Conservation (phyloP, 2,113 vertebrate genomes). For the Chroicocephalus ridibundus region DNA sequence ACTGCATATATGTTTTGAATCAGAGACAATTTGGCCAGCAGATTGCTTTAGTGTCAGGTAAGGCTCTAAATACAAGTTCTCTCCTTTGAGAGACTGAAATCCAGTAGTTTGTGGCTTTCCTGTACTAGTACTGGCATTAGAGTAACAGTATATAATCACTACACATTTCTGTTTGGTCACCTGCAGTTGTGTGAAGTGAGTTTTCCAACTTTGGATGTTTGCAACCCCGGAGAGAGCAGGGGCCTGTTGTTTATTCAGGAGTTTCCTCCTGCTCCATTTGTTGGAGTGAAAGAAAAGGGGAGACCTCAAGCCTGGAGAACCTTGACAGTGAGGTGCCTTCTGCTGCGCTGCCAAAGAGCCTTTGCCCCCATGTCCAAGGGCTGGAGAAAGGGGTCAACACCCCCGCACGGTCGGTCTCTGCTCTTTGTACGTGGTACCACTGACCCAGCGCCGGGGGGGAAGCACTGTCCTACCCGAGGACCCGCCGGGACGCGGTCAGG, state of each 20-base stretch:
- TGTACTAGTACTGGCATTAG: fast-evolving
- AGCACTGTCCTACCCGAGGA: fast-evolving
- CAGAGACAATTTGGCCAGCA: neutral
- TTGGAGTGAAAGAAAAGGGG: neutral
- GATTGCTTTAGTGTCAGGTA: neutral
- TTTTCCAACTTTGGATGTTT: fast-evolving
- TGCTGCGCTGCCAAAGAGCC: neutral
- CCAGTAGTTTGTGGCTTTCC: neutral
- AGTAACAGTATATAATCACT: neutral
- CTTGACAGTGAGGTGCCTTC: neutral
- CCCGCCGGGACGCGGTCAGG: neutral
- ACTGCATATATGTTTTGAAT: neutral
- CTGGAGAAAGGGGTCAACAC: neutral
- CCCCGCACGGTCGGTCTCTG: neutral
- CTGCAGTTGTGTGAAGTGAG: fast-evolving
- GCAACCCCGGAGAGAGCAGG: neutral
- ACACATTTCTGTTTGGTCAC: neutral
- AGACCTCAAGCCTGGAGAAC: neutral
- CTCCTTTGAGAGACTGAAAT: neutral
- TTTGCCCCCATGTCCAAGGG: neutral
- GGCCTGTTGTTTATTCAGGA: too few relatives aligned
- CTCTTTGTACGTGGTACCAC: fast-evolving
- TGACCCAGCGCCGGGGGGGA: neutral
- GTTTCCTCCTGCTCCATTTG: neutral
- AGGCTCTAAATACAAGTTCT: neutral